A percentile compares a stretch with the other conserved stretches of the same genome.
Conservation (phyloP, 1,140 invertebrate species). For the Orussus abietinus region DNA sequence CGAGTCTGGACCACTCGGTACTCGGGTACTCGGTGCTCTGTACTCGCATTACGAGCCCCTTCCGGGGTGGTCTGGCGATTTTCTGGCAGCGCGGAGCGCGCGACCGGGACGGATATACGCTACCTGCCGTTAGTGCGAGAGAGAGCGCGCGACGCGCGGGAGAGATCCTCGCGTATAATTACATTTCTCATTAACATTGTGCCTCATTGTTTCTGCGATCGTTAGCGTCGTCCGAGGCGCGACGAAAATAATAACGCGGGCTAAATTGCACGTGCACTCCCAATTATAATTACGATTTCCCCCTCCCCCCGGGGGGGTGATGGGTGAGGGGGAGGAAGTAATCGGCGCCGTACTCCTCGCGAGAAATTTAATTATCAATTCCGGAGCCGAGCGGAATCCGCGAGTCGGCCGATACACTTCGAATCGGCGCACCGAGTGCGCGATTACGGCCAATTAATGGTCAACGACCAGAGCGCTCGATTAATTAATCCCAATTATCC, state of each 20-base stretch:
- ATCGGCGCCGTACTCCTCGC: too few relatives aligned
- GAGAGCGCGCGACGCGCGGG: too few relatives aligned
- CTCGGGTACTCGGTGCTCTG: slow-evolving; percentile 28
- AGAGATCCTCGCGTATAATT: slow-evolving; percentile 38
- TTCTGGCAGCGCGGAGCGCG: too few relatives aligned
- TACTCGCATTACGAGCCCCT: slow-evolving; percentile 19
- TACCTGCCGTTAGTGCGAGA: too few relatives aligned
- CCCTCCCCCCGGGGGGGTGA: too few relatives aligned
- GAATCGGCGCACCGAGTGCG: background rate
- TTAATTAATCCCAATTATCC: too few relatives aligned
- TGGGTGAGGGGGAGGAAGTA: too few relatives aligned
- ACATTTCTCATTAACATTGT: slow-evolving; percentile 47
- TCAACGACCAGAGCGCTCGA: background rate
- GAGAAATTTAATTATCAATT: too few relatives aligned
- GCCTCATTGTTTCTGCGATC: slow-evolving; percentile 35
- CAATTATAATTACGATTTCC: slow-evolving; percentile 30
- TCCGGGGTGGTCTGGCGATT: slow-evolving; percentile 6
- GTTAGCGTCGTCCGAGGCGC: slow-evolving; percentile 18
- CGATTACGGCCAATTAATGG: background rate
- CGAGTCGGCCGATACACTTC: background rate
- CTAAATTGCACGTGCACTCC: slow-evolving; percentile 28
- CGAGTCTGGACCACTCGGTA: slow-evolving; percentile 28
- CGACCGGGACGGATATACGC: slow-evolving; percentile 1
- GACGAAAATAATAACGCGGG: too few relatives aligned
- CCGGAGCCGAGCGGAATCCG: too few relatives aligned